These are phyloP conservation scores for Hippasteria phrygiana DNA, from an alignment of 53 echinoderm and acorn worm species.

Conservation along the genomic window DNA sequence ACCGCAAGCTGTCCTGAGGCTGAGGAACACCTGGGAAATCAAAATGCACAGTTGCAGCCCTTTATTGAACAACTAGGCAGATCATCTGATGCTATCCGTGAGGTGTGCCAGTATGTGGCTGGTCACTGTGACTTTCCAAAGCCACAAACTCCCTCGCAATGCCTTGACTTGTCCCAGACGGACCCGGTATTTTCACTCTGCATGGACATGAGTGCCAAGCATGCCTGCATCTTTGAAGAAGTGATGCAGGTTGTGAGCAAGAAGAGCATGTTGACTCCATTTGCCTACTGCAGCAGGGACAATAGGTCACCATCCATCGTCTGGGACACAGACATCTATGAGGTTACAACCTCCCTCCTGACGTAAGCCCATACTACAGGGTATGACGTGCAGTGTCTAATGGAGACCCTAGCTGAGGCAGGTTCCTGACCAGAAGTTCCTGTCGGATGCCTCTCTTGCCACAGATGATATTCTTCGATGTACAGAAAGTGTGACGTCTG, in stretches of 20 bases:
- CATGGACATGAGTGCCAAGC: background rate
- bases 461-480: background rate
- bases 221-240: background rate
- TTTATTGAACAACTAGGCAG: background rate
- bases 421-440: background rate
- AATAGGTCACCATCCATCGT: background rate
- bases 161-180: background rate
- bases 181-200: background rate
- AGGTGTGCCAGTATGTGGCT: background rate
- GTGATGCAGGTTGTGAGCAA: too few species aligned
- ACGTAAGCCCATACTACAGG: background rate
- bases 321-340: background rate
- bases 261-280: background rate
- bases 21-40: background rate
- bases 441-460: background rate
- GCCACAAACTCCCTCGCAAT: background rate
- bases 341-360: background rate
- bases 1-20: background rate
- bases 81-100: background rate
- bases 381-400: background rate
- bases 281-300: too few species aligned
- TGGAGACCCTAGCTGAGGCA: background rate
- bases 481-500: background rate
- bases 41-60: background rate
- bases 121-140: background rate